Percentiles rank a stretch among this genome's conserved stretches.
Evolutionary conservation across 2,113 vertebrate genomes (phyloP).

Genomic region (Bubalus kerabau): DNA sequence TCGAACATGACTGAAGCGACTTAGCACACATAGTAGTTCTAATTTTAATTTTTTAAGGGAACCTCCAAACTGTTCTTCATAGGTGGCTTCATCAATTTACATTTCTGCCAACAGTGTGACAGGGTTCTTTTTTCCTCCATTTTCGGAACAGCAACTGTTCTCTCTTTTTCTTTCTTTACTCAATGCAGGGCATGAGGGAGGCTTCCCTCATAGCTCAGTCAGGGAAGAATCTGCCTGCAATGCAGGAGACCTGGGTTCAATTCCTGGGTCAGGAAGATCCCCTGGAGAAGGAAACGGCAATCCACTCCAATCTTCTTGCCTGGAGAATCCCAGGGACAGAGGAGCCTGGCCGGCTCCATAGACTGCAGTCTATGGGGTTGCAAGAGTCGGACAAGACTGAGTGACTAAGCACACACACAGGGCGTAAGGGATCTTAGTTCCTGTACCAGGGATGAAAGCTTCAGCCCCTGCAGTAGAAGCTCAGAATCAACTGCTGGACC

Average conservation of each 20-base stretch:
- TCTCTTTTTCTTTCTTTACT: not conserved
- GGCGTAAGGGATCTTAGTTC: not conserved
- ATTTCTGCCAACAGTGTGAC: not conserved
- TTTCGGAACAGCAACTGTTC: not conserved
- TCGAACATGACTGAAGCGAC: not conserved
- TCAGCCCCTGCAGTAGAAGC: not conserved
- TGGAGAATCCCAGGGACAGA: not conserved
- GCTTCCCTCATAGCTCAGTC: not conserved
- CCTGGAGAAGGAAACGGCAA: not conserved
- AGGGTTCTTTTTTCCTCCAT: not conserved
- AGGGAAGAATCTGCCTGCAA: not conserved
- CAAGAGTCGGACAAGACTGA: not conserved
- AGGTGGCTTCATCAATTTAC: not conserved
- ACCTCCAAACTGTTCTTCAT: not conserved
- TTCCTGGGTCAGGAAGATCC: not conserved
- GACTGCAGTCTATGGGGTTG: not conserved
- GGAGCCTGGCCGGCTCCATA: not conserved
- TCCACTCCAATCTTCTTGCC: not conserved
- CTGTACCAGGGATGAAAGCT: not conserved
- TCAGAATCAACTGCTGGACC: not conserved
- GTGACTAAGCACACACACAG: not conserved
- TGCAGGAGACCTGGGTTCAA: not conserved
- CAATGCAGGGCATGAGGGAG: not conserved
- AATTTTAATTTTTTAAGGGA: not conserved
- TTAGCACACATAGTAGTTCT: not conserved